Evolutionary conservation across 2,797 vertebrate genomes (phyloP), one percentile per base, ranked within the genome.

Genomic region (Sebastes reedi): DNA sequence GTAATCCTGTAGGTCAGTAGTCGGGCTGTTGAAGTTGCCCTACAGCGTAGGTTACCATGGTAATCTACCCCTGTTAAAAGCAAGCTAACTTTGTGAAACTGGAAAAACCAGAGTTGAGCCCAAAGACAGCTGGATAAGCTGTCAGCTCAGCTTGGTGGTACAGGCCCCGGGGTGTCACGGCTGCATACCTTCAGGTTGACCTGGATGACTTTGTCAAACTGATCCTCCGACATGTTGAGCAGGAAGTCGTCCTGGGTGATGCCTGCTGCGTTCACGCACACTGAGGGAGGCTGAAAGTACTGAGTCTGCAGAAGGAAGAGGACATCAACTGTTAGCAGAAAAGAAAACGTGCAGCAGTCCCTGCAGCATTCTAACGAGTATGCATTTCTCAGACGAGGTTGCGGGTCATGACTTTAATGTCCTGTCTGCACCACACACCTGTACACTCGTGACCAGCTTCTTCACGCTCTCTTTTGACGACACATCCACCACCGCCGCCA

Each of bases 131-230:
- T 0, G 27, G 20, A 36, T 24, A 11, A 36, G 16, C 42, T 36
- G 11, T 6, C 2, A 18, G 16, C 24, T 50, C 20, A 64, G 14
- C 12, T 4, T 25, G 0, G 3, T 1, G 22, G 22, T 36, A 0
- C 20, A 25, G 67, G 4, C 25, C 4, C 0, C 30, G 2, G 59
- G 59, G 32, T 5, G 32, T 42, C n/a, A 3, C 22, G 6, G 12
- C 56, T 9, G 12, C 39, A 0, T 86, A 98, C 97, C 97, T 97
- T 97, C 72, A 98, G 96, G 87, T 98, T 98, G 87, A 97, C 95
- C 62, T 80, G 79, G 69, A 97, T 87, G 78, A 98, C 97, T 79
- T 22, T 92, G 88, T 98, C 96, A 72, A 97, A 98, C 8, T 96
- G 87, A 8, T 95, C 93, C 87, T 97, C 97, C 5, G 95, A 92